Evolutionary conservation across 2,888 invertebrate genomes (phyloP), one percentile per base, ranked within the genome.

Genomic region (Lathronympha strigana): DNA sequence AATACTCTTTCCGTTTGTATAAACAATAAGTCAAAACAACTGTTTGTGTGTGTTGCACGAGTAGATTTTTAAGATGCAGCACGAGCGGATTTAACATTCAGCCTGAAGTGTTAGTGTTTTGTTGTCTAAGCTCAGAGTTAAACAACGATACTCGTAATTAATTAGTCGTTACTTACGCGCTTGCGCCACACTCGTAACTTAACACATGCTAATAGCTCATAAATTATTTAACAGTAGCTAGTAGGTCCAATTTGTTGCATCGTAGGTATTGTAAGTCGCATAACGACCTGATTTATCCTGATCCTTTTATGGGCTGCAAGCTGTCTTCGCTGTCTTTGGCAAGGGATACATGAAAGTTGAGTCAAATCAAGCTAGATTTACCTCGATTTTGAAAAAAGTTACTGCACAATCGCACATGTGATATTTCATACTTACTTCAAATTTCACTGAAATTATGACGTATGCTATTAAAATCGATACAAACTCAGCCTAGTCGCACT

Each of bases 171-270:
- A 62, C 25, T 36, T 23, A 49, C 28, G n/a, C 19, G 8, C 38
- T 67, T 67, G 57, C 61, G 15, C 55, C 40, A 55, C 55, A 15
- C 21, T 19, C 23, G 43, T 61, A 54, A 61, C 49, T 60, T 50
- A 60, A 17, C 45, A 23, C 40, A 60, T 60, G 64, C 36, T 53
- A 57, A 58, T 40, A 45, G 45, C 51, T 38, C 45, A 64, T 64
- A 28, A 40, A 60, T 64, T 45, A 64, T 64, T 53, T 64, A 64
- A 60, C 11, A 36, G 23, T 31, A 17, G 40, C 55, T 28, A 63
- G 49, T 57, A 15, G 51, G 36, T 25, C 31, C 15, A 25, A 40
- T 47, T 28, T 5, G 51, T 64, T 64, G 51, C 64, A 55, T 55
- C 62, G 62, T n/a, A n/a, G n/a, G n/a, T 25, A 25, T 33, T 31